phyloP scores from a whole-genome alignment of 2,797 vertebrate species.

The Enteromius mattozi region DNA sequence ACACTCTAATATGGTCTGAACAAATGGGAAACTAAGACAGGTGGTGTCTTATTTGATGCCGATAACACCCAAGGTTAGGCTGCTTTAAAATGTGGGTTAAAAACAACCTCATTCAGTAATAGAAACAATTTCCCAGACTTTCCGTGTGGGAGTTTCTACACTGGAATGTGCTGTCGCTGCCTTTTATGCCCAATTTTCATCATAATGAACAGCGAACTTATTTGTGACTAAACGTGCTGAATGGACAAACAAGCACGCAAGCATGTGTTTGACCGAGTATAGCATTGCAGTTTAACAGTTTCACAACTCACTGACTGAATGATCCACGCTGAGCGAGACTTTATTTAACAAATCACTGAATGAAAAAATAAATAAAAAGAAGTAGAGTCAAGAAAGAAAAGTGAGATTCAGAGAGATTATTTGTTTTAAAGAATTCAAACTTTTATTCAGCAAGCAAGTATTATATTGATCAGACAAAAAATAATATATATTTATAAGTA shows the following conservation, averaged over 20 bases:
- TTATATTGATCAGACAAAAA: too few relatives aligned
- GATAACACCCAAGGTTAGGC: conserved; percentile 59
- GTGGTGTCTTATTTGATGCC: conserved; percentile 54
- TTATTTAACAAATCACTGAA: not conserved
- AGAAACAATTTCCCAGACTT: conserved; percentile 51
- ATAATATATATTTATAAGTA: too few relatives aligned
- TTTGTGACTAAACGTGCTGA: not conserved
- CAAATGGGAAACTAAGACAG: conserved; percentile 57
- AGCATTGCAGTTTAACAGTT: not conserved
- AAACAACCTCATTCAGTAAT: conserved; percentile 42
- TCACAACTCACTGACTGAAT: not conserved
- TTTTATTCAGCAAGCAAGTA: not conserved
- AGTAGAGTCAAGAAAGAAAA: not conserved
- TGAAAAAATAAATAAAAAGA: not conserved
- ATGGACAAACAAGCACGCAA: conserved; percentile 16
- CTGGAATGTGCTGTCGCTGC: not conserved
- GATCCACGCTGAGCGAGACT: not conserved
- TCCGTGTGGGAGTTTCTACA: conserved; percentile 29
- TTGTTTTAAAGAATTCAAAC: not conserved
- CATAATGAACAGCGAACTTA: conserved; percentile 17
- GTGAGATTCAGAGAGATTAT: not conserved
- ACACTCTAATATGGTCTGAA: conserved; percentile 58
- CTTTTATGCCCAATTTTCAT: conserved; percentile 9
- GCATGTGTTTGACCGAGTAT: not conserved
- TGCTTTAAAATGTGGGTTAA: conserved; percentile 40